Evolutionary conservation across 2,113 vertebrate species (phyloP), one percentile per base, ranked within the genome.

Genomic region (Sylvia atricapilla): DNA sequence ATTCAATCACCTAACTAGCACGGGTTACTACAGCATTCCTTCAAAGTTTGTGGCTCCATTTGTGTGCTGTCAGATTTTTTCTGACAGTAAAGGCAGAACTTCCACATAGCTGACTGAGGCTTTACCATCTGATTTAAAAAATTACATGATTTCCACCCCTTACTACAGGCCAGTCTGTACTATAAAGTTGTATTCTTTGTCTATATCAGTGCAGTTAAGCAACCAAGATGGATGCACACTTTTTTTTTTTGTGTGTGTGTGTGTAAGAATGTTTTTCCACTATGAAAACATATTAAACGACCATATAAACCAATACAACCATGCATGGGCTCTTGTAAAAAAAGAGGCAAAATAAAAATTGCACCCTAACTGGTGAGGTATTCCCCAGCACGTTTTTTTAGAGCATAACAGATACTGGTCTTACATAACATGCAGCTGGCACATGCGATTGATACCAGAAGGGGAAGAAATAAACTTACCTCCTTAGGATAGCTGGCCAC

Each of bases 161-260:
- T 60, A 68, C 62, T 85, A 55, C n/a, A 69, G 75, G 31, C 25
- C 35, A 9, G 31, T 43, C 63, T 67, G 33, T 74, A 24, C 43
- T 39, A 50, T 13, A 18, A 78, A 70, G 16, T 77, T 66, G 7
- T 55, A 30, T 69, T 31, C n/a, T 87, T 85, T 35, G 22, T 49
- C 76, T 80, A 0, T 31, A 33, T 58, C n/a, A 16, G 15, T 83
- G 60, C 31, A 52, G 18, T 69, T 76, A 52, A 82, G 56, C 23
- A 41, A 44, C 39, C 10, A 47, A 4, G 1, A 25, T 25, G 5
- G 8, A 60, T 31, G 19, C 8, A 35, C 4, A 1, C 22, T 11
- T 68, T 24, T 23, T 59, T 37, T 11, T 68, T 24, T 23, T 59
- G n/a, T 37, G 37, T 37, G 37, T 37, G 8, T 37, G 37, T 37